These are phyloP conservation scores for Gallinago media DNA, from an alignment of 2,113 vertebrate species.

Conservation along the genomic window DNA sequence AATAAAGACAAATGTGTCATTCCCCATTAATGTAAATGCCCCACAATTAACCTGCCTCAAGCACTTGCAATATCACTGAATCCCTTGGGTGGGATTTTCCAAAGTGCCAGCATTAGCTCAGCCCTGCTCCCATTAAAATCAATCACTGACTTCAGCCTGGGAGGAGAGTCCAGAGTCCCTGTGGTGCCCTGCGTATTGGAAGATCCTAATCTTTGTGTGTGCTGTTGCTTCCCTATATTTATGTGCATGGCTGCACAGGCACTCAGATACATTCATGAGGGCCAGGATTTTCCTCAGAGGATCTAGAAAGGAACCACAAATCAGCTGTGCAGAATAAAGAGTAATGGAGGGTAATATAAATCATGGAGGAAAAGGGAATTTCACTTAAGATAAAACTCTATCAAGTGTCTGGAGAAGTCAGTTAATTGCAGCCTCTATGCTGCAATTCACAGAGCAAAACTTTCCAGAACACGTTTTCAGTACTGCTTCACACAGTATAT, in stretches of 20 bases:
- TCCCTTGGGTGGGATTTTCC: slow-evolving; percentile 61
- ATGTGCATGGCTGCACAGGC: background rate
- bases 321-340: background rate
- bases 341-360: background rate
- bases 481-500: background rate
- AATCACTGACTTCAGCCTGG: slow-evolving; percentile 27
- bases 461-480: background rate
- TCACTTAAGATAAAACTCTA: background rate
- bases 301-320: background rate
- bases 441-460: background rate
- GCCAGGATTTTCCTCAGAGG: slow-evolving; percentile 4
- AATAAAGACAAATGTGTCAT: slow-evolving; percentile 2
- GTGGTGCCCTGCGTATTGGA: background rate
- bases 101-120: slow-evolving; percentile 46
- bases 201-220: background rate
- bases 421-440: background rate
- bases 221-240: background rate
- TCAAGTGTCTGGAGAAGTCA: background rate
- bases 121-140: slow-evolving; percentile 51
- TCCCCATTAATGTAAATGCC: slow-evolving; percentile 32
- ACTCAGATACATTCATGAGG: background rate
- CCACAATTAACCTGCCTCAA: slow-evolving; percentile 17
- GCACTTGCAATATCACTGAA: slow-evolving; percentile 35
- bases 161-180: background rate
- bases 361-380: background rate